A percentile compares a stretch with the other conserved stretches of the same genome.
Conservation (phyloP, 2,113 vertebrate genomes). For the Cyphomyrus discorhynchus region DNA sequence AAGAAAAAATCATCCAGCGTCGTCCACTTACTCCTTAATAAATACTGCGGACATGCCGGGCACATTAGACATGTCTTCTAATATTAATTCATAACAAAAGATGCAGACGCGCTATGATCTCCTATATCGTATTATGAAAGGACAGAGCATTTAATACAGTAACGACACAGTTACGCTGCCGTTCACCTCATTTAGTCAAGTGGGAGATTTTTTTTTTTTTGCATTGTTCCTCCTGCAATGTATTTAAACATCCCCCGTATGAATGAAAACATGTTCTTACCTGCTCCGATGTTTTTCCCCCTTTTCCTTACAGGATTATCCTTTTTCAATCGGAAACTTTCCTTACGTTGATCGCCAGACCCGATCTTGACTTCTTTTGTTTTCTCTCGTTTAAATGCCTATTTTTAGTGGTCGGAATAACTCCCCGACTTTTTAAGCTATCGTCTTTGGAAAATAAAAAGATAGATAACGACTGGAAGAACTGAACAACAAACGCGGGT, state of each 20-base stretch:
- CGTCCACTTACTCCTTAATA: neutral
- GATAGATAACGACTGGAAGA: neutral
- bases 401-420: neutral
- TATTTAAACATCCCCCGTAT: neutral
- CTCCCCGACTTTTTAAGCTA: constrained; percentile 7
- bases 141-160: neutral
- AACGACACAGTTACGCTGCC: neutral
- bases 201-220: neutral
- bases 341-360: neutral
- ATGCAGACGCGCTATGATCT: neutral
- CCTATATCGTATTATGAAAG: neutral
- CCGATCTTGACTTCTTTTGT: constrained; percentile 8
- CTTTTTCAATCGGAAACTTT: constrained; percentile 15
- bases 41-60: neutral
- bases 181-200: neutral
- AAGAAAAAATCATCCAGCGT: neutral
- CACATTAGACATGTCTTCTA: neutral
- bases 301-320: constrained; percentile 13
- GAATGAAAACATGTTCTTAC: constrained; percentile 14
- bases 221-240: neutral
- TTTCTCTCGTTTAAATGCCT: neutral
- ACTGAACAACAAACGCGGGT: neutral
- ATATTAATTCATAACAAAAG: neutral
- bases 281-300: neutral
- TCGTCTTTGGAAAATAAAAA: neutral